Conservation (phyloP, 2,113 vertebrate species). For the Cololabis saira region DNA sequence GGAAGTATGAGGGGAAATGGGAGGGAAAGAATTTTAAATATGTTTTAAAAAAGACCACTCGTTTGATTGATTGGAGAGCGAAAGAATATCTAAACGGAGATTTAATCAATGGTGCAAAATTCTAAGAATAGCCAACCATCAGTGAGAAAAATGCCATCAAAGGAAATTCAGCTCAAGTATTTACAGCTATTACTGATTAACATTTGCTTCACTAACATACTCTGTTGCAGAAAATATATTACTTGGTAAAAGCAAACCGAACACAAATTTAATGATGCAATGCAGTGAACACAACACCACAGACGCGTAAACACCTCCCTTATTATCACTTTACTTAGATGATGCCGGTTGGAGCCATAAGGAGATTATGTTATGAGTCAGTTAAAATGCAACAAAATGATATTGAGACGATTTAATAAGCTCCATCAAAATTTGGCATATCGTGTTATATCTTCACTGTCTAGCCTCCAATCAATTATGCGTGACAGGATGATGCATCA, state of each 20-base stretch:
- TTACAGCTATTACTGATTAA: neutral
- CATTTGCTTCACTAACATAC: neutral
- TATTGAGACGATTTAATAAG: too few species aligned
- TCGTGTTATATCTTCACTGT: slow-evolving; percentile 37
- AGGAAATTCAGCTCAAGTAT: slow-evolving; percentile 23
- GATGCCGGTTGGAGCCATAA: slow-evolving; percentile 6
- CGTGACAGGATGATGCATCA: slow-evolving; percentile 48
- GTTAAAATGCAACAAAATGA: slow-evolving; percentile 30
- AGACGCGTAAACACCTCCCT: neutral
- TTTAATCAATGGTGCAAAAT: slow-evolving; percentile 47
- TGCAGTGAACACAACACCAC: neutral
- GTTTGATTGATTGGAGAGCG: slow-evolving; percentile 65
- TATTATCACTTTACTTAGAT: slow-evolving; percentile 4
- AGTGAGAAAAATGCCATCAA: slow-evolving; percentile 18
- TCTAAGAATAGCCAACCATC: slow-evolving; percentile 38
- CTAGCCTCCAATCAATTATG: slow-evolving; percentile 50
- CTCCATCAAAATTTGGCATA: too few species aligned
- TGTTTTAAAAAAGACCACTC: slow-evolving; percentile 39
- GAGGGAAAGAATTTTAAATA: slow-evolving; percentile 39
- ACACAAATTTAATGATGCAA: neutral
- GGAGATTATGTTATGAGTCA: slow-evolving; percentile 4
- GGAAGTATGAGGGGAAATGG: slow-evolving; percentile 34
- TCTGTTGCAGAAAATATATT: neutral
- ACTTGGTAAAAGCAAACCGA: neutral
- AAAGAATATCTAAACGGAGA: slow-evolving; percentile 31